Percentiles rank a stretch among this genome's conserved stretches.
These are phyloP conservation scores for Popillia japonica DNA, from an alignment of 1,140 invertebrate genomes.

Conservation along the genomic window DNA sequence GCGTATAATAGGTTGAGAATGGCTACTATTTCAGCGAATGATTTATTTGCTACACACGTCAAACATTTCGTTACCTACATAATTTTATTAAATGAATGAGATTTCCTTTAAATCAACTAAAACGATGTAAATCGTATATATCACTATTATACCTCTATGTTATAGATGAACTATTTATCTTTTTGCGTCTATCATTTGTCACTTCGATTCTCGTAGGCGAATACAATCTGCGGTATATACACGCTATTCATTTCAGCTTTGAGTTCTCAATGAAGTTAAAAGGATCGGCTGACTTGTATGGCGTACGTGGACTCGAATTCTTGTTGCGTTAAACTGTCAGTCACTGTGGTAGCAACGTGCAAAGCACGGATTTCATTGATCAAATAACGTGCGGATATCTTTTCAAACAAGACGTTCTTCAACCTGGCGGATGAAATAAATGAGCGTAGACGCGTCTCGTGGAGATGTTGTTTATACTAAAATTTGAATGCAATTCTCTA, in stretches of 20 bases:
- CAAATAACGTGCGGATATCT: slow-evolving; percentile 16
- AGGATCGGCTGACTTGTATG: neutral
- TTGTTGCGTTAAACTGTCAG: slow-evolving; percentile 18
- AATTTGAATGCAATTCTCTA: neutral
- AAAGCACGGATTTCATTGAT: slow-evolving; percentile 16
- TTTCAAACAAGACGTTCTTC: slow-evolving; percentile 9
- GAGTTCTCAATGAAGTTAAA: slow-evolving; percentile 25
- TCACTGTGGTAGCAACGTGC: neutral
- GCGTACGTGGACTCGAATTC: neutral
- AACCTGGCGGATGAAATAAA: neutral
- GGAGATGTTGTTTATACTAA: neutral
- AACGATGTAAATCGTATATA: neutral
- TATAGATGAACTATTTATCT: slow-evolving; percentile 21
- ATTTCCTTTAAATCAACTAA: neutral
- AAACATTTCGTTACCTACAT: too few species aligned
- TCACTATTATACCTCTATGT: neutral
- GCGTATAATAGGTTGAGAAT: too few species aligned
- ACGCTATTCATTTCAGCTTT: neutral
- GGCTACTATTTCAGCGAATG: too few species aligned
- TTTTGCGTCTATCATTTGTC: slow-evolving; percentile 19
- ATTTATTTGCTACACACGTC: too few species aligned
- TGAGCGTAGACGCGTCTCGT: neutral
- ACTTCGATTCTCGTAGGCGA: slow-evolving; percentile 6
- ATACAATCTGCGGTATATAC: neutral
- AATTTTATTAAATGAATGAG: too few species aligned